Evolutionary conservation across 2,113 vertebrate species (phyloP).

Genomic region (Oncorhynchus kisutch): DNA sequence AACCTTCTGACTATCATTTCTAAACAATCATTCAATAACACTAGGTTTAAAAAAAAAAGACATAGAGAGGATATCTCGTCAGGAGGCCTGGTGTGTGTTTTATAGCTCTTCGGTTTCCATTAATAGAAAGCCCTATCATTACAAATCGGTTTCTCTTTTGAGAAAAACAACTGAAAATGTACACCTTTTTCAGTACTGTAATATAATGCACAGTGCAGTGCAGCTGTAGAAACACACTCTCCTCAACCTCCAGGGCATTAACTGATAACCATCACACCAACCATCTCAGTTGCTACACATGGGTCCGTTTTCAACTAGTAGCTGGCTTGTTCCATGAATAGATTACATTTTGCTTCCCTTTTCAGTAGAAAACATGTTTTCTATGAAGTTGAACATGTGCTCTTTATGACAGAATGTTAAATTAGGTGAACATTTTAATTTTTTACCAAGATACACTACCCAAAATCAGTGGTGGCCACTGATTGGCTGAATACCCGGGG

Average conservation of each 20-base stretch:
- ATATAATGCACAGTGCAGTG: background rate
- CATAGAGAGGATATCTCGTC: too few species aligned
- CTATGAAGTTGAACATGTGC: too few species aligned
- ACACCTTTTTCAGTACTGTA: conserved; percentile 1
- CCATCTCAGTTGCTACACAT: conserved; percentile 33
- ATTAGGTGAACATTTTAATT: too few species aligned
- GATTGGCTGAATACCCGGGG: too few species aligned
- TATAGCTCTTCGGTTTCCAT: background rate
- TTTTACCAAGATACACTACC: too few species aligned
- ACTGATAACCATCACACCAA: conserved; percentile 23
- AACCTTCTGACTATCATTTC: too few species aligned
- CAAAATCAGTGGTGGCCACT: too few species aligned
- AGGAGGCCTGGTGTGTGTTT: background rate
- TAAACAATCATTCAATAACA: too few species aligned
- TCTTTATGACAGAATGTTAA: too few species aligned
- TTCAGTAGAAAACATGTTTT: background rate
- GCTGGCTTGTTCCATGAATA: background rate
- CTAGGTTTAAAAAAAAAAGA: too few species aligned
- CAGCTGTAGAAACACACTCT: background rate
- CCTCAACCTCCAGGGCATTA: conserved; percentile 16
- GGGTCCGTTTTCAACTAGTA: conserved; percentile 37
- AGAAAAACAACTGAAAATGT: background rate
- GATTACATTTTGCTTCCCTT: background rate
- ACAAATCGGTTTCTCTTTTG: background rate
- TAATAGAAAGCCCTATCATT: background rate